These are phyloP conservation scores for Agrotis ipsilon DNA, from an alignment of 2,888 invertebrate genomes.

Conservation along the genomic window DNA sequence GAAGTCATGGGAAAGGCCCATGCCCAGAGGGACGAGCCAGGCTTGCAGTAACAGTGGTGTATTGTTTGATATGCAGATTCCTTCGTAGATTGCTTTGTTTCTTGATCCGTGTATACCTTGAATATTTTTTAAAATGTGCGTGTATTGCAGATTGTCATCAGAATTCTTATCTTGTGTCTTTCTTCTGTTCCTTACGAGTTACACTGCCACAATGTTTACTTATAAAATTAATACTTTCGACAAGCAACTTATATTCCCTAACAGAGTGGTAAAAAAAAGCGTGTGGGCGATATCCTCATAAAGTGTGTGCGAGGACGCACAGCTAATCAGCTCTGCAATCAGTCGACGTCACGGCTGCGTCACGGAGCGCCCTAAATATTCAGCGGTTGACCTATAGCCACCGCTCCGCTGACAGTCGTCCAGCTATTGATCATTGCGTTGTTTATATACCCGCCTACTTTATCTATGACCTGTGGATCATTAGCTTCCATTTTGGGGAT, in stretches of 20 bases:
- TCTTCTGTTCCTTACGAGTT: not conserved
- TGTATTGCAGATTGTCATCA: no score
- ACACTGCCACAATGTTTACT: not conserved
- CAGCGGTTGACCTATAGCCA: slow-evolving; percentile 50
- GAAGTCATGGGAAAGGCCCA: no score
- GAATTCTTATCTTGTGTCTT: not conserved
- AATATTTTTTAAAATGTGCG: no score
- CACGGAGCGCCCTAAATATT: slow-evolving; percentile 55
- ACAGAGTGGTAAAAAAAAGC: slow-evolving; percentile 5
- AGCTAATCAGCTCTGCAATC: slow-evolving; percentile 52
- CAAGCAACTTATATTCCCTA: not conserved
- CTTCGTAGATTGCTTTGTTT: no score
- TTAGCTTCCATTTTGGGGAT: slow-evolving; percentile 3
- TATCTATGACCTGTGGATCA: not conserved
- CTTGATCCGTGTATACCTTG: no score
- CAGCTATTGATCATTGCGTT: slow-evolving; percentile 46
- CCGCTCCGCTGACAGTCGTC: slow-evolving; percentile 36
- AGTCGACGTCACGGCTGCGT: slow-evolving; percentile 48
- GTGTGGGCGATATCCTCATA: slow-evolving; percentile 44
- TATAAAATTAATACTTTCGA: not conserved
- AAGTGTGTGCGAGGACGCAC: slow-evolving; percentile 31
- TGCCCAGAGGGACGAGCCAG: no score
- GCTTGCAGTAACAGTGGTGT: no score
- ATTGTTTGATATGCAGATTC: no score
- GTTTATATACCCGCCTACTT: slow-evolving; percentile 29